Base-by-base conservation (phyloP, 1,140 invertebrate genomes). In the Tribolium castaneum region DNA sequence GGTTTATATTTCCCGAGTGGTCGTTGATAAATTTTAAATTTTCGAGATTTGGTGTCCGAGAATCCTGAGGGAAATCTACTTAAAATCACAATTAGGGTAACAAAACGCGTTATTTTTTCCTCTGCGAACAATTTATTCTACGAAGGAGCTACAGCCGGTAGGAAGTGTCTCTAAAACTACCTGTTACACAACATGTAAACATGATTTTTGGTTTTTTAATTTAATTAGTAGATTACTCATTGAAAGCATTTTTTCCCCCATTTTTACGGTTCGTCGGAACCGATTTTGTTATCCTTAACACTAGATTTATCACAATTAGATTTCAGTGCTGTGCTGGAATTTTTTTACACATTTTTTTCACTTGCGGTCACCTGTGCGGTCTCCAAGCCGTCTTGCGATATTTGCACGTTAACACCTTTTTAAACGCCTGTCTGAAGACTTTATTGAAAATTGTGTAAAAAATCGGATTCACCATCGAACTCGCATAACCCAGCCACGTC, bases 381-480 rank as follows among this genome's bases (percentile, higher is more conserved):
- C 86, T 88, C 91, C 92, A 92, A 75, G 89, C 89, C 22, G 87
- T 88, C 49, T 88, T 86, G 71, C 90, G 90, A 82, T 94, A 95
- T 80, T 91, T 88, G 86, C 96, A 97, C 19, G 92, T 87, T n/a
- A 97, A 85, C 0, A 97, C 95, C 84, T 95, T 94, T 82, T 96
- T 94, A 86, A 98, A 98, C 0, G 96, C 94, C 84, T 97, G 93
- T 45, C 96, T 88, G 86, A 98, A 98, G 39, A 96, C 94, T 85
- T 96, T 96, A 87, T 98, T 98, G 87, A 98, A 98, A 77, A 97
- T 96, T 1, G 96, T 98, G 86, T 98, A 98, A 87, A 97, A 97
- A 79, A 97, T 95, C 0, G 96, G 96, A 88, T 98, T 98, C 7
- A 98, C 94, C 92, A 96, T 96, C 1, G 95, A 97, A 82, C 95